Base-by-base conservation (phyloP, 2,888 invertebrate genomes). In the Aspidiotus rigidus region DNA sequence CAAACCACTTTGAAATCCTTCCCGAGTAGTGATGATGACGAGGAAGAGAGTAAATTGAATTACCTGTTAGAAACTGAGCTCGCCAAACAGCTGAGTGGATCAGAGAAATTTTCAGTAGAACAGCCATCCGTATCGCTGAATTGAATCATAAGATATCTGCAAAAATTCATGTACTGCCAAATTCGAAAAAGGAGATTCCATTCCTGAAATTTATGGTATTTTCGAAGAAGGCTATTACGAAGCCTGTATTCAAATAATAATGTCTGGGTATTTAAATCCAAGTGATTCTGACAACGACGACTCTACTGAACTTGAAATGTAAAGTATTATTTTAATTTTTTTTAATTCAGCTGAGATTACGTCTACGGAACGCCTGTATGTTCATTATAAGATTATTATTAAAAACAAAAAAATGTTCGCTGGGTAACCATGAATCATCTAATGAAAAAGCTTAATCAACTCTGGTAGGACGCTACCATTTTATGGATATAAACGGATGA, bases 81-180 rank as follows among this genome's bases (percentile, higher is more conserved):
- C 49, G 49, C 49, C 49, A 44, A 44, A 44, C 49, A 44, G 49
- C 49, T 44, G 49, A 44, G 49, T 44, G 49, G 49, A 44, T 44
- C 49, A 44, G 49, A 44, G 49, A 44, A 44, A 44, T 44, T 44
- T 44, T 44, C 49, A 44, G 49, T 44, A 44, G 49, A 44, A 11
- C 49, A 44, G 49, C 49, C 49, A 44, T 44, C 49, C 49, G 49
- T 44, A 44, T 44, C 49, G 49, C 49, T 44, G 49, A 44, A 44
- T 44, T 44, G 49, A 44, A 44, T 44, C 49, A 44, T 44, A 44
- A 44, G 49, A 44, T 44, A 44, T 44, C 49, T 44, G 49, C 49
- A 44, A 44, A 44, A 44, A 44, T 44, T 44, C 49, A 44, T n/a
- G n/a, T 44, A 44, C 49, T 44, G 49, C 49, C 49, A 44, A 44